phyloP scores from a whole-genome alignment of 2,888 invertebrate species.

The Luperina nickerlii region DNA sequence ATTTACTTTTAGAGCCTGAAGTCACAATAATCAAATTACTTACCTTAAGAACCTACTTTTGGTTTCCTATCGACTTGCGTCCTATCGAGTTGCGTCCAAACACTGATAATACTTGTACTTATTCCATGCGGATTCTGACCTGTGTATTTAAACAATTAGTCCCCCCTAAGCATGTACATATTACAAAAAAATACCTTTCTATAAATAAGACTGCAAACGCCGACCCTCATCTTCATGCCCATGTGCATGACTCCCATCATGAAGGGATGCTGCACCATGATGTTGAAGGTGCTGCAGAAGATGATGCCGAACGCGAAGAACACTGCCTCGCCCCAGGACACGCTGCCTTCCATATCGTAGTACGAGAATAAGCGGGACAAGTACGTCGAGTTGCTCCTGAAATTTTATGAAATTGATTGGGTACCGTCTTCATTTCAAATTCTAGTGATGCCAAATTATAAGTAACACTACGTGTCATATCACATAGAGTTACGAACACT shows the following conservation, averaged over 20 bases:
- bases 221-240: conserved; percentile 95
- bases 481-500: not conserved
- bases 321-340: conserved; percentile 91
- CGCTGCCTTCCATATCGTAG: conserved; percentile 87
- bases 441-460: not conserved
- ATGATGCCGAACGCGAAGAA: conserved; percentile 92
- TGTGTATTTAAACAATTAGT: not conserved
- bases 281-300: conserved; percentile 91
- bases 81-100: not conserved
- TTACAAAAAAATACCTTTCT: conserved; percentile 91
- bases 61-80: not conserved
- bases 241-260: conserved; percentile 93
- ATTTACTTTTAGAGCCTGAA: conserved; percentile 85
- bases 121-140: not conserved
- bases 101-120: too few relatives aligned
- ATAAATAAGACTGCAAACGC: conserved; percentile 95
- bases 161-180: not conserved
- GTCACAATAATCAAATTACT: conserved; percentile 26
- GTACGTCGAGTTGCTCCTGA: conserved; percentile 90
- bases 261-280: conserved; percentile 93
- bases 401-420: conserved; percentile 28
- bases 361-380: conserved; percentile 91
- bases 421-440: not conserved
- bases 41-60: not conserved
- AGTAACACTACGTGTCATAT: not conserved